Base-by-base conservation (phyloP, 2,113 vertebrate species). In the Trochalopteron elliotii region DNA sequence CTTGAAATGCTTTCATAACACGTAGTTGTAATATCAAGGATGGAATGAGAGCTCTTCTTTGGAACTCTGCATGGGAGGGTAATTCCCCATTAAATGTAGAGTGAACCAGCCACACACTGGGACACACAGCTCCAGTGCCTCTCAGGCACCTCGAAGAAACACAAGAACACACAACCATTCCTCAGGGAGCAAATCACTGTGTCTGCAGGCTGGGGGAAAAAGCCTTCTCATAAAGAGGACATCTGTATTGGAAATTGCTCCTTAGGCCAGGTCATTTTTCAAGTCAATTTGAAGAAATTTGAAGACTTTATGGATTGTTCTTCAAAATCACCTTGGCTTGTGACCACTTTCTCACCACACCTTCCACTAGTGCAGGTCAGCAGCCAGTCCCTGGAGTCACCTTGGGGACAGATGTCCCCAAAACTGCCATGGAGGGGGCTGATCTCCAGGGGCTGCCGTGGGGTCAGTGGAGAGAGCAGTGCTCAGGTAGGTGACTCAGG, bases 241-340 rank as follows among this genome's bases (percentile, higher is more conserved):
- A 13, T 17, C 30, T 53, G 9, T 63, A 40, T 0, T 13, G 17
- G 52, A 79, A 87, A 78, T 10, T 0, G 0, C 24, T 78, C 53
- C 50, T 70, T 59, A 28, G 59, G 14, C 21, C 35, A 45, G 24
- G 23, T 19, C 3, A 0, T 42, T 75, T 59, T 18, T 60, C 14
- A 52, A 55, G 1, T 30, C 49, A 61, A 0, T 37, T 39, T 56
- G 42, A 91, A 81, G n/a, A 22, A 61, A 0, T 37, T 39, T 56
- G 42, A 91, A 81, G 37, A 22, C 31, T 81, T 63, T 33, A 30
- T 33, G 31, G 7, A 5, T 25, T 35, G 19, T 15, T 84, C 40
- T 40, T 40, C 40, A 40, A 40, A 40, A 40, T 40, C 12, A 40
- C 40, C 40, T 40, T 25, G 21, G 23, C 4, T 79, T 21, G 7